Evolutionary conservation across 2,113 vertebrate genomes (phyloP), one percentile per base, ranked within the genome.

Genomic region (Cathartes aura): DNA sequence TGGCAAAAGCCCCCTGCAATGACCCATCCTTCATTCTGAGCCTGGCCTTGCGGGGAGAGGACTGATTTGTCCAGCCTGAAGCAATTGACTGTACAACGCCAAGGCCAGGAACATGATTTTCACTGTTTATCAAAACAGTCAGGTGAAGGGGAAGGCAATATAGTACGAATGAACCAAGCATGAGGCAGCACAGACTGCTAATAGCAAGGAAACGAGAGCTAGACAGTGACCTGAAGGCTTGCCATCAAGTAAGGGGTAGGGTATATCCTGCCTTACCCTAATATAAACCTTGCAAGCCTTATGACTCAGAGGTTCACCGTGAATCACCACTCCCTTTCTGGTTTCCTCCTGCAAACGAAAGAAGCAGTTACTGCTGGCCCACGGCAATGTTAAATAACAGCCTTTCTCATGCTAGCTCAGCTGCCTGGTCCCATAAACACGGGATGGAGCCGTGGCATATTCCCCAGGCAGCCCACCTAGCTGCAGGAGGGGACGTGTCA

Each of bases 241-340:
- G 38, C 23, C 58, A 22, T 47, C 50, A 75, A 73, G 40, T 38
- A 9, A 55, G 58, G 45, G n/a, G 47, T 56, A 60, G 62, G 43
- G 17, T 52, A 60, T 55, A 70, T 70, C 38, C 74, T 76, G 76
- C 70, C 84, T 87, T 79, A 73, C 91, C 70, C 60, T 48, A 62
- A 29, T 36, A 45, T 5, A 90, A 89, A 30, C 27, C 43, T 53
- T 29, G 26, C 47, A 79, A 79, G 45, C 14, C 34, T 89, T 50
- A 26, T 96, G 96, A 96, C 73, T 97, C 93, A 96, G 58, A 75
- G 36, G 24, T 42, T 96, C 64, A 52, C 52, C 0, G 0, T 68
- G 53, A 89, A 82, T 89, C 45, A 93, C 66, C 70, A 85, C 70
- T 73, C 94, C 92, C 92, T 92, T 94, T 89, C 72, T 89, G 45